phyloP scores from a whole-genome alignment of 1,140 invertebrate genomes.

The Solenopsis fugax region DNA sequence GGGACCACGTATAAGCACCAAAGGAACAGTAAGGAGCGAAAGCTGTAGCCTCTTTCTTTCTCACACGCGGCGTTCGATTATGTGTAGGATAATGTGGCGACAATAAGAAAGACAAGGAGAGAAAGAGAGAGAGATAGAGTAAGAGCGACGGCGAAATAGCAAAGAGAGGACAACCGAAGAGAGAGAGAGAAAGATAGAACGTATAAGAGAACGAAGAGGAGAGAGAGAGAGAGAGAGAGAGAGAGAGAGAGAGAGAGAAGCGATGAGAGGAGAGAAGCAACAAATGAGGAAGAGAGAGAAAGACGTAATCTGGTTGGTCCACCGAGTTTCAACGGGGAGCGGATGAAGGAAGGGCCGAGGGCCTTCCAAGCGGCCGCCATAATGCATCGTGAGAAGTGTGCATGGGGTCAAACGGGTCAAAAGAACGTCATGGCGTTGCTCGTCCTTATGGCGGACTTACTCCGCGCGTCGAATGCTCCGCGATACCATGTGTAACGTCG shows the following conservation, averaged over 20 bases:
- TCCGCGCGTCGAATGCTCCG: conserved; percentile 51
- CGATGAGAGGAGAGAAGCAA: conserved; percentile 38
- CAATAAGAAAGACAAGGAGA: conserved; percentile 76
- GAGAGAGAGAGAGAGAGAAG: conserved; percentile 21
- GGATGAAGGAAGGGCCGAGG: conserved; percentile 84
- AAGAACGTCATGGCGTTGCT: conserved; percentile 84
- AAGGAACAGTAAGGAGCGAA: conserved; percentile 67
- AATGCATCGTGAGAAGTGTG: conserved; percentile 84
- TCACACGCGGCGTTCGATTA: conserved; percentile 77
- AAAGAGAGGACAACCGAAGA: conserved; percentile 13
- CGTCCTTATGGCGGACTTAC: conserved; percentile 74
- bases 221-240: conserved; percentile 26
- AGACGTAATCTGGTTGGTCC: conserved; percentile 83
- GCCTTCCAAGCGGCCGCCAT: conserved; percentile 81
- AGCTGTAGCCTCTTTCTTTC: conserved; percentile 62
- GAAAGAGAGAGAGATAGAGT: conserved; percentile 24
- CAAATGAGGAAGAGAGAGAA: conserved; percentile 67
- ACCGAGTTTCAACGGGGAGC: conserved; percentile 81
- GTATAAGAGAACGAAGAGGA: neutral
- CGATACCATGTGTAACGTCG: conserved; percentile 50
- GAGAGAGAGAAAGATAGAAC: conserved; percentile 30
- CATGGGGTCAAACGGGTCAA: conserved; percentile 85
- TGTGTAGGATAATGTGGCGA: conserved; percentile 83
- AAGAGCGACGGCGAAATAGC: conserved; percentile 42
- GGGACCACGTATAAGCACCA: conserved; percentile 71